Base-by-base conservation (phyloP, 1,140 invertebrate genomes). In the Leptopilina boulardi region DNA sequence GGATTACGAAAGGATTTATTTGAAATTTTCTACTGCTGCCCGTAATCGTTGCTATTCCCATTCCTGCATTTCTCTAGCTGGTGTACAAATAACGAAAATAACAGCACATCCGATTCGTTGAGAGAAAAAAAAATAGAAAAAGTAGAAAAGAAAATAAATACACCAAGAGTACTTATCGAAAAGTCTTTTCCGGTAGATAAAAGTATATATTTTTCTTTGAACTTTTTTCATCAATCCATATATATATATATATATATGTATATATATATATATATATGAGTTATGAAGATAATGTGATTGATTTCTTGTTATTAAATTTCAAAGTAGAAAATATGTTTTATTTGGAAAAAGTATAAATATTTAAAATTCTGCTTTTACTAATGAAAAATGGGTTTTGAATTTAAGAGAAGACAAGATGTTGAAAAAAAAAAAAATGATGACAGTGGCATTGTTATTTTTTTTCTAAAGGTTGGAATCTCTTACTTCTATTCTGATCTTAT, bases 1-100 rank as follows among this genome's bases (percentile, higher is more conserved):
- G 87, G 88, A 91, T 91, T 91, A 90, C 88, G 84, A 84, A 87
- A 86, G 90, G 90, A 91, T 91, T 91, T 91, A 89, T 90, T 88
- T 86, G 87, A 89, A 88, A 90, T 90, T 89, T 91, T 89, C 87
- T 84, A 83, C 79, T 82, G 80, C 82, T 56, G 76, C 41, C n/a
- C 56, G 77, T 73, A 54, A 78, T 75, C 77, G 80, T 78, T 77
- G 77, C 59, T 56, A 76, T 75, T 71, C 70, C 74, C 76, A 66
- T 66, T 66, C 59, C 78, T 80, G 74, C 74, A 84, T 85, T 83
- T 85, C 85, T 79, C 78, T 79, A 82, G 80, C 84, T 87, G 75
- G 79, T 88, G 84, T 88, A 89, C 87, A 88, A 89, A 89, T 89
- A 89, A 81, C 76, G 82, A 88, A 84, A 85, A 81, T 83, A 85